Evolutionary conservation across 2,888 invertebrate genomes (phyloP), one percentile per base, ranked within the genome.

Genomic region (Epinotia brunnichana): DNA sequence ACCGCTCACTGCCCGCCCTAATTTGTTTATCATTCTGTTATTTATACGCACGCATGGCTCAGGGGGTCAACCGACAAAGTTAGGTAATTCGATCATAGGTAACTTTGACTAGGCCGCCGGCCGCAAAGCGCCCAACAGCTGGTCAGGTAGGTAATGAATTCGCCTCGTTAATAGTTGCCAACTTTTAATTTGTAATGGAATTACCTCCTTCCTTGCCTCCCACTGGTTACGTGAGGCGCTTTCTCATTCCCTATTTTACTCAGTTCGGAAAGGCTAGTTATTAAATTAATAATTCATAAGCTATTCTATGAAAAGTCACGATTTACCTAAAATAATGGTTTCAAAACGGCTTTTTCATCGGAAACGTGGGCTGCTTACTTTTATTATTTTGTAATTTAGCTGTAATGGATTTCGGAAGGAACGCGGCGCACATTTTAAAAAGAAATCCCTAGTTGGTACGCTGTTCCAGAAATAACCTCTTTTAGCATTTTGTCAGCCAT

Each of bases 201-300:
- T 66, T 70, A 70, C 35, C 41, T 21, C 53, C 66, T 51, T 61
- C 11, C 35, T 35, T 3, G 17, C n/a, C 39, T 19, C 39, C 51
- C 63, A 13, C 24, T 44, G 17, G 15, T 9, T 41, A 59, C 57
- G 67, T 68, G 67, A 29, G 29, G 7, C 13, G 56, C 41, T 21
- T 72, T 39, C 51, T 24, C 17, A 56, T 21, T 15, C 57, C 24
- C 10, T 57, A 51, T 51, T 39, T 39, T 72, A 29, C 63, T 17
- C 24, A 10, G 9, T 11, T 10, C 53, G 19, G 17, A 35, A 19
- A 56, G 67, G 60, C 21, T 72, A 68, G 61, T 72, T 68, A 72
- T 72, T 72, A n/a, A 72, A 72, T 72, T 72, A 72, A 72, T 72
- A 67, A 56, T 72, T 72, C 67, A 72, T 62, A 68, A 68, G 57